Conservation (phyloP, 2,888 invertebrate species). For the Dasysyrphus albostriatus region DNA sequence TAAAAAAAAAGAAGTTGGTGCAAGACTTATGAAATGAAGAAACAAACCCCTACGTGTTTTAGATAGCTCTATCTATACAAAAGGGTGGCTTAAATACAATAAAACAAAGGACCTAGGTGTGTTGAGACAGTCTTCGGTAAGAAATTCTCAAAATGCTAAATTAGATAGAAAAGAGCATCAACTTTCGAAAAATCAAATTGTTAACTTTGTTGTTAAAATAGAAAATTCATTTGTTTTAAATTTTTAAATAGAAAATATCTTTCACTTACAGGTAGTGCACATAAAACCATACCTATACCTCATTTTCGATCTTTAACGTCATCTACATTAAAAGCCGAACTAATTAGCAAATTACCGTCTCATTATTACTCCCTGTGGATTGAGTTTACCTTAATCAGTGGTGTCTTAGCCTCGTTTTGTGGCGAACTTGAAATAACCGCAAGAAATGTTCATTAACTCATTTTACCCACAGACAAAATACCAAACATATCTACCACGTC, state of each 20-base stretch:
- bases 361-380: slow-evolving; percentile 60
- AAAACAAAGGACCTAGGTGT: too few species aligned
- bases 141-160: too few species aligned
- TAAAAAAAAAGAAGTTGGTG: not conserved
- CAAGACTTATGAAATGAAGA: not conserved
- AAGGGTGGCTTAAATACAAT: too few species aligned
- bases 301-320: not conserved
- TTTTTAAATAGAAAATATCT: too few species aligned
- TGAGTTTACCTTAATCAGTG: slow-evolving; percentile 33
- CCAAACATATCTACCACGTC: not conserved
- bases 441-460: slow-evolving; percentile 59
- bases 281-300: not conserved
- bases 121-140: too few species aligned
- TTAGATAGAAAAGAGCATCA: too few species aligned
- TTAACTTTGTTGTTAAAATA: too few species aligned
- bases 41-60: too few species aligned
- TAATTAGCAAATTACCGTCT: slow-evolving; percentile 72
- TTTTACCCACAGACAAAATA: slow-evolving; percentile 9
- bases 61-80: too few species aligned
- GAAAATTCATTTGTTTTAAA: too few species aligned
- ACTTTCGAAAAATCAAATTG: too few species aligned
- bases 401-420: slow-evolving; percentile 48
- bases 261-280: too few species aligned
- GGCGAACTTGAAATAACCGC: slow-evolving; percentile 58
- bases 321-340: slow-evolving; percentile 9